These are phyloP conservation scores for Tricholaema leucomelas DNA, from an alignment of 2,113 vertebrate species.

Conservation along the genomic window DNA sequence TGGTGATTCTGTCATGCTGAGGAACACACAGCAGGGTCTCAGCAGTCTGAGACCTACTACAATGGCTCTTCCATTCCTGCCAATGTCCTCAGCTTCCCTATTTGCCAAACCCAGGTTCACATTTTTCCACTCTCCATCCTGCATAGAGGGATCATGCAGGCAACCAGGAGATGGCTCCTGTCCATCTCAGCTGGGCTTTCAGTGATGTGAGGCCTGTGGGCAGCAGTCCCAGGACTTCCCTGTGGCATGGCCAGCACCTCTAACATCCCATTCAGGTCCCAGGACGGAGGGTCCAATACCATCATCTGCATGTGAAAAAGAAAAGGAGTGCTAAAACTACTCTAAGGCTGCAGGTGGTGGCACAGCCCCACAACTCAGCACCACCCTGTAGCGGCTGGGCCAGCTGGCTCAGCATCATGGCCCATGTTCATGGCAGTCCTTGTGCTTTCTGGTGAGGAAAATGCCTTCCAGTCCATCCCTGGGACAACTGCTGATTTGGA, in stretches of 20 bases:
- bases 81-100: neutral
- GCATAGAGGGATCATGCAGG: neutral
- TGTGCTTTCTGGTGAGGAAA: neutral
- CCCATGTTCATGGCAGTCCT: neutral
- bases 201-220: neutral
- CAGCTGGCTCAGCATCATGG: neutral
- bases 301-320: neutral
- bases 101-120: neutral
- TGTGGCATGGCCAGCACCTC: neutral
- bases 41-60: neutral
- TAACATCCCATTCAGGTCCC: neutral
- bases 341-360: neutral
- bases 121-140: neutral
- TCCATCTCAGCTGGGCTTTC: neutral
- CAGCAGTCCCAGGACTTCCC: neutral
- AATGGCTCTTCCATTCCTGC: neutral
- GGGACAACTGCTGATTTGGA: neutral
- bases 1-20: neutral
- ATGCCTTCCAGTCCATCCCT: neutral
- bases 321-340: neutral
- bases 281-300: too few relatives aligned
- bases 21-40: neutral
- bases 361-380: neutral
- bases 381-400: neutral
- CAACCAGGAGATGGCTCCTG: neutral